Evolutionary conservation across 2,888 invertebrate genomes (phyloP), one percentile per base, ranked within the genome.

Genomic region (Callyntrura guangdongensis): DNA sequence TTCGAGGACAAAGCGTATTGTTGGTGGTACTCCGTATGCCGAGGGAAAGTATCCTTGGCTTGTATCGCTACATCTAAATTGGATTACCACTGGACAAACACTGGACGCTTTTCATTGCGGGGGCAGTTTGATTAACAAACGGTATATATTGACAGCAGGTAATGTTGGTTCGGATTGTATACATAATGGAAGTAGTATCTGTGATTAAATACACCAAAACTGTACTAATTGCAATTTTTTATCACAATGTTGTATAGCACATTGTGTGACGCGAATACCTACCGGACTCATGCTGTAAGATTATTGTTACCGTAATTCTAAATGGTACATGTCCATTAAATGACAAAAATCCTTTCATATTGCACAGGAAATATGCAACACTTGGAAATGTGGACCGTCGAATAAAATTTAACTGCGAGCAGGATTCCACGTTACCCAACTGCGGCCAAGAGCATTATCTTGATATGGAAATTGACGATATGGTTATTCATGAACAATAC

Each of bases 21-120:
- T 92, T 6, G 92, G 92, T 1, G 92, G 92, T n/a, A 67, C 64
- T n/a, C 83, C 92, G n/a, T 90, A 86, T 45, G 86, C 88, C n/a
- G 22, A 88, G 0, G 91, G 91, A 3, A 85, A 87, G n/a, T 91
- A 90, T 67, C 92, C 92, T n/a, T 91, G 89, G 89, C 49, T 67
- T 12, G 85, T 86, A 0, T 17, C 90, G 6, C 9, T 90, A 3
- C 86, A 79, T 36, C 6, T 67, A 11, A 81, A 22, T n/a, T 45
- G 72, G 9, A 56, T 85, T 9, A 22, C 53, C 0, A 56, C 53
- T 11, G 88, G 85, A 47, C 49, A 17, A 20, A 53, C 85, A 4
- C 25, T 53, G 2, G 74, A 49, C 11, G 9, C 36, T 49, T 9
- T 59, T 17, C 69, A 53, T 12, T 91, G 91, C 79, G 91, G 91